These are phyloP conservation scores for Drosophila seclusa DNA, from an alignment of 2,888 invertebrate species.

Conservation along the genomic window DNA sequence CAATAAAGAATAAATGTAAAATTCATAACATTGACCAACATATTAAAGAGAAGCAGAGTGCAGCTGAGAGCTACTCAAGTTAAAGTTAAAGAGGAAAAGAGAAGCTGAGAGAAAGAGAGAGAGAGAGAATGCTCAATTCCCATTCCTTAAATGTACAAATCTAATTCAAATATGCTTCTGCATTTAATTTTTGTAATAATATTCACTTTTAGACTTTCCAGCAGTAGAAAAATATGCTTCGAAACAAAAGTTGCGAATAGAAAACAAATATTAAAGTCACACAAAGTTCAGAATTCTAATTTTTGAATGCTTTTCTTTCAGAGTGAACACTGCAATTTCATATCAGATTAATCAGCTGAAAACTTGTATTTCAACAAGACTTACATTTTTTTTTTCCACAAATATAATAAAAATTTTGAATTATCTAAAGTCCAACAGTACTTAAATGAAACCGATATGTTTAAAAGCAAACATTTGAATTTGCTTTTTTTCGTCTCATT, in stretches of 20 bases:
- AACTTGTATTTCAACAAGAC: not conserved
- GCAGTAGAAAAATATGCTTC: not conserved
- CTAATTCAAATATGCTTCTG: not conserved
- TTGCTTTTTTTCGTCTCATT: not conserved
- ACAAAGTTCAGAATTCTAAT: not conserved
- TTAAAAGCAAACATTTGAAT: not conserved
- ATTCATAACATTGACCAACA: conserved; percentile 23
- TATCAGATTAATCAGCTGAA: not conserved
- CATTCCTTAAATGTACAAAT: not conserved
- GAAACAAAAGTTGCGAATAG: not conserved
- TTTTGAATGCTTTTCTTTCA: not conserved
- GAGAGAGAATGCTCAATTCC: not conserved
- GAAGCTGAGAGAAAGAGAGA: not conserved
- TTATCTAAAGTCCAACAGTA: not conserved
- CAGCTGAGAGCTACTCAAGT: not conserved
- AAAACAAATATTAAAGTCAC: not conserved
- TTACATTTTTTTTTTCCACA: not conserved
- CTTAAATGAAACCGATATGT: not conserved
- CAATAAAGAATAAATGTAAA: conserved; percentile 8
- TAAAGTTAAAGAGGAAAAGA: not conserved
- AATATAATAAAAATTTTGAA: not conserved
- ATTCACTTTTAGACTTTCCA: not conserved
- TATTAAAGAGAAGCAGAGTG: not conserved
- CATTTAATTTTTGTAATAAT: not conserved
- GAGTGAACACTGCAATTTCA: not conserved